phyloP scores from a whole-genome alignment of 92 coral and sea anemone genomes.

The Zoanthus solanderi region DNA sequence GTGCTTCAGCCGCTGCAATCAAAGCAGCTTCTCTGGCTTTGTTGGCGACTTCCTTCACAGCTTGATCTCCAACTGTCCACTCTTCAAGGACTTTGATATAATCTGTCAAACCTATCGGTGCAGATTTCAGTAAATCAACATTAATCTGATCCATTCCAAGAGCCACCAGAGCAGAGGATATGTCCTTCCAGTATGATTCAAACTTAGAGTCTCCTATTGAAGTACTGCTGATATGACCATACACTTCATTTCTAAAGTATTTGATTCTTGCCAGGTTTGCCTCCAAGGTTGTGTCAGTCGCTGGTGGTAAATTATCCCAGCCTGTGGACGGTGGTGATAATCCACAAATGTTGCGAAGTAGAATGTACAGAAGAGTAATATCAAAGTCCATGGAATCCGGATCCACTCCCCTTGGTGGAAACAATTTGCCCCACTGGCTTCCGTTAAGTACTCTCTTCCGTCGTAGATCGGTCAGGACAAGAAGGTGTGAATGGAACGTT shows the following conservation, averaged over 20 bases:
- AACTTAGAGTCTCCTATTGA: constrained; percentile 44
- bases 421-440: constrained; percentile 68
- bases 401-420: constrained; percentile 56
- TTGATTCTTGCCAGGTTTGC: constrained; percentile 73
- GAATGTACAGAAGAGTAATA: constrained; percentile 62
- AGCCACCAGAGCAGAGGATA: constrained; percentile 49
- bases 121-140: constrained; percentile 18
- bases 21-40: constrained; percentile 18
- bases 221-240: constrained; percentile 58
- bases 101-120: constrained; percentile 18
- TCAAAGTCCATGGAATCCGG: constrained; percentile 67
- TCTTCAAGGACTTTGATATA: constrained; percentile 16
- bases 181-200: constrained; percentile 59
- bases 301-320: constrained; percentile 58
- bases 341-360: constrained; percentile 70
- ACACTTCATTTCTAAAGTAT: constrained; percentile 64
- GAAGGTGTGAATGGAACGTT: constrained; percentile 20
- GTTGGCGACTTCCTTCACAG: constrained; percentile 18
- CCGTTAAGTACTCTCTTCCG: constrained; percentile 49
- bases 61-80: constrained; percentile 39
- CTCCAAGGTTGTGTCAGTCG: constrained; percentile 61
- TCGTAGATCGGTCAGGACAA: constrained; percentile 38
- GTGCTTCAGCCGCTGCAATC: constrained; percentile 22
- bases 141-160: constrained; percentile 59
- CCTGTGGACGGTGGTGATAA: constrained; percentile 58